Evolutionary conservation across 2,888 invertebrate species (phyloP).

Genomic region (Erebia ligea): DNA sequence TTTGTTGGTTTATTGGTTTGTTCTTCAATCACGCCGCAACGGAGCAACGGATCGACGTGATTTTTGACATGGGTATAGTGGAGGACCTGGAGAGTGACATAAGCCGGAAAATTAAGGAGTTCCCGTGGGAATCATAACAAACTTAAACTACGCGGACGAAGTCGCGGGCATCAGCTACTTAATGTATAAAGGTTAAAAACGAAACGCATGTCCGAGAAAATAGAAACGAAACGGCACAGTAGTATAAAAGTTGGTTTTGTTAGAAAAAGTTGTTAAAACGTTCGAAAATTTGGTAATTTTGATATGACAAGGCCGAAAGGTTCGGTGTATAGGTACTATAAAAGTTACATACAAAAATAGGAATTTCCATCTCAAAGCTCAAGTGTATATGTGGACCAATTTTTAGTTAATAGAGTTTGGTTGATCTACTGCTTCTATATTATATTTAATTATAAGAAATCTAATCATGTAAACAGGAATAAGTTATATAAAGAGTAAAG

Average conservation of each 20-base stretch:
- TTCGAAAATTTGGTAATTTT: constrained; percentile 66
- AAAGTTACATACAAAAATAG: constrained; percentile 79
- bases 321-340: constrained; percentile 60
- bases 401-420: constrained; percentile 30
- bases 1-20: no score
- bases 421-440: constrained; percentile 16
- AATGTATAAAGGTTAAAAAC: constrained; percentile 44
- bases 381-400: constrained; percentile 77
- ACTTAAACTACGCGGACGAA: no score
- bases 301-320: constrained; percentile 68
- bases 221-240: constrained; percentile 44
- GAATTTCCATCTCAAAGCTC: constrained; percentile 74
- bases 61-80: no score
- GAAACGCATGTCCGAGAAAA: constrained; percentile 59
- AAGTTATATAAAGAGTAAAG: neutral
- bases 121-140: no score
- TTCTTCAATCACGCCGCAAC: no score
- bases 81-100: no score
- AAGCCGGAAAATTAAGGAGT: no score
- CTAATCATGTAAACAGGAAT: constrained; percentile 1
- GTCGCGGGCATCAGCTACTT: no score
- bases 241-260: constrained; percentile 41
- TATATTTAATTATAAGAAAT: neutral
- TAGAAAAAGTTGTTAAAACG: constrained; percentile 49
- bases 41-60: no score